Base-by-base conservation (phyloP, 2,888 invertebrate species). In the Lumbricus terrestris region DNA sequence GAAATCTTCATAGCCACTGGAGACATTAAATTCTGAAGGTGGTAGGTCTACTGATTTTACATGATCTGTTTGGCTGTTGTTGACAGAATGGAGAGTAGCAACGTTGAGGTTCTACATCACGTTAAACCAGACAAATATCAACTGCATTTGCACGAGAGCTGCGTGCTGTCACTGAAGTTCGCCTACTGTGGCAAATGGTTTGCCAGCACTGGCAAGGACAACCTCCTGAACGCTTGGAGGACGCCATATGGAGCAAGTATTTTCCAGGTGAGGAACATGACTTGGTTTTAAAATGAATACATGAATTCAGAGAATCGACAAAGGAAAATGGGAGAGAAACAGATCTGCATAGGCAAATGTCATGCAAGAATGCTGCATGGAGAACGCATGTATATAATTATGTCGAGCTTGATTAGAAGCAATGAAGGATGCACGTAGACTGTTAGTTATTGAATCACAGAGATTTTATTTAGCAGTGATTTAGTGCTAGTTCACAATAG, bases 161-260 rank as follows among this genome's bases (percentile, higher is more conserved):
- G 98, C 95, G 98, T 98, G 90, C 96, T 98, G 90, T 98, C 98
- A 93, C 96, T 99, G 92, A 97, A 97, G 95, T 98, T 98, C 95
- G 98, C 98, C 42, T 97, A 97, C 88, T 97, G 97, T 95, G 98
- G 98, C 93, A 98, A 98, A 95, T 98, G 98, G 98, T 98, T 98
- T 96, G 97, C 98, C 92, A 97, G 97, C 92, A 98, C 98, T 20
- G 98, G 98, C 92, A 98, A 98, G 95, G 98, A 98, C 95, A 98
- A 98, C 95, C 96, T 97, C 93, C 96, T 98, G 93, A 98, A 98
- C 95, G 98, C 98, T 82, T 98, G 98, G 98, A 96, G 98, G 95
- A 98, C 98, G 93, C 98, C 98, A 0, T 98, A 98, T 94, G 98
- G 98, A 90, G 98, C 98, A 91, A 97, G 97, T 94, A 98, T 98